Percentiles rank a stretch among this genome's conserved stretches.
phyloP scores from a whole-genome alignment of 1,140 invertebrate species.

The Procambarus clarkii region DNA sequence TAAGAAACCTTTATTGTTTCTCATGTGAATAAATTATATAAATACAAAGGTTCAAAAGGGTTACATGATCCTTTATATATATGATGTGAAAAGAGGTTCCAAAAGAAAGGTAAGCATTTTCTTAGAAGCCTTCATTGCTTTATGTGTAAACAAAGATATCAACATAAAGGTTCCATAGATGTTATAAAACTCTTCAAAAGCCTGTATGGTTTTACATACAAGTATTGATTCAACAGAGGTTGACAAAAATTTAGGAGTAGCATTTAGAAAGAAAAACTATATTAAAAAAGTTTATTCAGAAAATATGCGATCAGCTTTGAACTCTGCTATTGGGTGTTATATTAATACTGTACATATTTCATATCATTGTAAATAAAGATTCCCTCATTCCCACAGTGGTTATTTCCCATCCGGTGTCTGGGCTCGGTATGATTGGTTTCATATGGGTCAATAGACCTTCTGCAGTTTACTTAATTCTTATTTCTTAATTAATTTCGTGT shows the following conservation, averaged over 20 bases:
- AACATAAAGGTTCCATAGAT: not conserved
- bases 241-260: not conserved
- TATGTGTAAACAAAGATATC: not conserved
- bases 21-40: not conserved
- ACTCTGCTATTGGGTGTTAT: constrained; percentile 20
- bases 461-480: too few species aligned
- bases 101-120: too few species aligned
- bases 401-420: not conserved
- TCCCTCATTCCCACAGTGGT: not conserved
- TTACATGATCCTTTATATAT: too few species aligned
- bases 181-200: not conserved
- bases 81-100: too few species aligned
- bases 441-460: too few species aligned
- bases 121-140: too few species aligned
- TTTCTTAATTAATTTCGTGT: too few species aligned
- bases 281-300: not conserved
- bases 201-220: not conserved
- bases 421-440: not conserved
- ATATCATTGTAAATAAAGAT: constrained; percentile 43
- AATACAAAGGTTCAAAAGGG: too few species aligned
- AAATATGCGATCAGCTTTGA: constrained; percentile 2
- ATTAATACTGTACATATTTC: constrained; percentile 26
- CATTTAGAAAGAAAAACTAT: not conserved
- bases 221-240: not conserved
- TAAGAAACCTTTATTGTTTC: not conserved